phyloP scores from a whole-genome alignment of 2,888 invertebrate species.

The Drosophila conformis region DNA sequence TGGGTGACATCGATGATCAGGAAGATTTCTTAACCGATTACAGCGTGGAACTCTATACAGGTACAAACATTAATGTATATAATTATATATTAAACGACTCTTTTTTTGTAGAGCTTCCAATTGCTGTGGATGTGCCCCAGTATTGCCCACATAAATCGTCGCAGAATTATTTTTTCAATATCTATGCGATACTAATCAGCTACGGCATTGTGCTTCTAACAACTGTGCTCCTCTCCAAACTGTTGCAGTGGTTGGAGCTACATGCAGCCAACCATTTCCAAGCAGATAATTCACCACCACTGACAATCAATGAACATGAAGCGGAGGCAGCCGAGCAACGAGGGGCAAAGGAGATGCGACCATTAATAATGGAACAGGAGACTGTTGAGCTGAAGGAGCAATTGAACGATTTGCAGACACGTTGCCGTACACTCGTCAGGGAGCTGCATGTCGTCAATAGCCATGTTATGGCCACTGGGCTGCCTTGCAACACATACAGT shows the following conservation, averaged over 20 bases:
- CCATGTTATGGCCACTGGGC: background rate
- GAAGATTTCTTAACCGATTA: conserved; percentile 25
- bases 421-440: conserved; percentile 38
- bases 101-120: conserved; percentile 35
- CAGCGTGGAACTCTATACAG: conserved; percentile 58
- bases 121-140: background rate
- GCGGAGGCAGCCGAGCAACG: too few species aligned
- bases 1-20: conserved; percentile 36
- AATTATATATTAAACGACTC: background rate
- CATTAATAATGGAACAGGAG: background rate
- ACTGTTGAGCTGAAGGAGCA: conserved; percentile 40
- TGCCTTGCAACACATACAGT: conserved; percentile 5
- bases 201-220: conserved; percentile 45
- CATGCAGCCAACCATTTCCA: conserved; percentile 1
- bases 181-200: conserved; percentile 25
- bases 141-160: conserved; percentile 11
- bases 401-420: conserved; percentile 44
- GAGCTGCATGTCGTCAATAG: conserved; percentile 44
- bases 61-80: conserved; percentile 20
- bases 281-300: background rate
- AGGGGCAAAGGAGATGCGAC: background rate
- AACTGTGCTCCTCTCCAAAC: conserved; percentile 33
- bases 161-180: background rate
- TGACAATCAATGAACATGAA: background rate
- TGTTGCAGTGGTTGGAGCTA: conserved; percentile 35